These are phyloP conservation scores for Ascidia mentula DNA, from an alignment of 23 tunicate genomes.

Conservation along the genomic window DNA sequence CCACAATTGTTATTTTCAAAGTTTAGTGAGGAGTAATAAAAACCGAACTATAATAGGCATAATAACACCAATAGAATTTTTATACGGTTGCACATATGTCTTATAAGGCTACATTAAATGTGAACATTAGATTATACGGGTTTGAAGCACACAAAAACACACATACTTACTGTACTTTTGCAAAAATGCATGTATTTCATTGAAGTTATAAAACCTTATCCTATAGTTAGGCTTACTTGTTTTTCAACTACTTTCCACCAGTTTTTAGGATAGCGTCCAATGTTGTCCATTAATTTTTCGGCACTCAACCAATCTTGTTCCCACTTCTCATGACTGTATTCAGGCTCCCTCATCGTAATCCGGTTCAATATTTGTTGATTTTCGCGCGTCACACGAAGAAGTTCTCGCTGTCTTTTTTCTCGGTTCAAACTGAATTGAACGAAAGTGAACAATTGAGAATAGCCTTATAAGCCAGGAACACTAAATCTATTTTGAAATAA, in stretches of 20 bases:
- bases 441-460: background rate
- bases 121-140: too few relatives aligned
- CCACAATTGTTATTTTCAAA: too few relatives aligned
- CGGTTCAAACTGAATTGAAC: conserved; percentile 61
- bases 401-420: conserved; percentile 88
- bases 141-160: too few relatives aligned
- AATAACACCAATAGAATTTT: too few relatives aligned
- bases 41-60: too few relatives aligned
- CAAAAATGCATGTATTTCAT: too few relatives aligned
- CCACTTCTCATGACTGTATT: conserved; percentile 80
- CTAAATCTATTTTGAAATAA: too few relatives aligned
- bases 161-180: too few relatives aligned
- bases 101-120: too few relatives aligned
- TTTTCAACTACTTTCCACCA: conserved; percentile 94
- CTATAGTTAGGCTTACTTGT: conserved; percentile 56
- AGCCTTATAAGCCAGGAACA: background rate
- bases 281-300: conserved; percentile 92
- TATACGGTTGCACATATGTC: too few relatives aligned
- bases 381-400: conserved; percentile 83
- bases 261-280: conserved; percentile 93
- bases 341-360: conserved; percentile 87
- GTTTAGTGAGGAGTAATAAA: too few relatives aligned
- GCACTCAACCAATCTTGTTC: conserved; percentile 81
- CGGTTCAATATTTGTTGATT: conserved; percentile 82
- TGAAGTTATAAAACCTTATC: too few relatives aligned